Percentiles rank a stretch among this genome's conserved stretches.
Conservation (phyloP, 2,797 vertebrate genomes). For the Pangasius mekongensis region DNA sequence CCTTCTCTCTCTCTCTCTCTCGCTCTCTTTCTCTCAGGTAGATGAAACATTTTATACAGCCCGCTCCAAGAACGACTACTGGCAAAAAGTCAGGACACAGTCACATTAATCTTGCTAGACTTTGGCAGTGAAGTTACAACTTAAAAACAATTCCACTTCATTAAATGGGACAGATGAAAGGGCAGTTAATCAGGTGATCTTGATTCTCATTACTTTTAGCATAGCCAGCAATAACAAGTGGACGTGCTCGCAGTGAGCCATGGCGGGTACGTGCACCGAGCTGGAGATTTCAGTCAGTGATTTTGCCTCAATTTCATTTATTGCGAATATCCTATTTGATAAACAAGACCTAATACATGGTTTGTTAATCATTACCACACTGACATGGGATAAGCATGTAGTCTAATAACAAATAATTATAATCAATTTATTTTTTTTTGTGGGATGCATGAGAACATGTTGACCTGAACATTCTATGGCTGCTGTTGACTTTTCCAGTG, state of each 20-base stretch:
- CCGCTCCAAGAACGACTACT: neutral
- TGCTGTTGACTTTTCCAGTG: neutral
- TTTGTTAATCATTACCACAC: neutral
- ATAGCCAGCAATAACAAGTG: neutral
- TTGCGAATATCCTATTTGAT: neutral
- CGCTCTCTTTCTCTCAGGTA: neutral
- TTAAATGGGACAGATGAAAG: conserved; percentile 11
- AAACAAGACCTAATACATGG: neutral
- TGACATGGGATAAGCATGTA: neutral
- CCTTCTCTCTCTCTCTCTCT: neutral
- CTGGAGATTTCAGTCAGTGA: neutral
- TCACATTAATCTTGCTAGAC: neutral
- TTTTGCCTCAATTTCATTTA: neutral
- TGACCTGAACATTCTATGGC: neutral
- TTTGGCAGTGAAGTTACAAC: neutral
- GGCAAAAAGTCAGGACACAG: conserved; percentile 1
- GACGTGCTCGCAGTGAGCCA: neutral
- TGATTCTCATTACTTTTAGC: neutral
- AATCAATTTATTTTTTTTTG: neutral
- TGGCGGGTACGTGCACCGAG: neutral
- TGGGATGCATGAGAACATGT: neutral
- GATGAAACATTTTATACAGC: neutral
- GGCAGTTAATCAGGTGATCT: conserved; percentile 14
- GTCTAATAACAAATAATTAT: neutral
- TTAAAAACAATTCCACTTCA: conserved; percentile 18